These are phyloP conservation scores for Etheostoma spectabile DNA, from an alignment of 2,113 vertebrate genomes.

Conservation along the genomic window DNA sequence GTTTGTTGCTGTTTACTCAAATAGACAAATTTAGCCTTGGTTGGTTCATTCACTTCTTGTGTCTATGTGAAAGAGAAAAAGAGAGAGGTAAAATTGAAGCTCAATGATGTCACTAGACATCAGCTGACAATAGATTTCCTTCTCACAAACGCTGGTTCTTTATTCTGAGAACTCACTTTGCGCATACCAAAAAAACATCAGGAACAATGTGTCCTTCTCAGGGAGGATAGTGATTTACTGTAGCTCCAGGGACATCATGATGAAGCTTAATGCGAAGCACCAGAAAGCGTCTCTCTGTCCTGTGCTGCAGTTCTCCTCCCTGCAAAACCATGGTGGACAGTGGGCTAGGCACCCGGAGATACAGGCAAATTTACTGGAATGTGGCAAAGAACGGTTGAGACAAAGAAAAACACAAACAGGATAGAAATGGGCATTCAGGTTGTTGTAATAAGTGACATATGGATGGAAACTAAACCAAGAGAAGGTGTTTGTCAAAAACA, in stretches of 20 bases:
- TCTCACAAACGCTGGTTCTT: not conserved
- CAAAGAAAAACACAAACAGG: not conserved
- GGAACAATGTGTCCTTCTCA: constrained; percentile 44
- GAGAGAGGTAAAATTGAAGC: constrained; percentile 27
- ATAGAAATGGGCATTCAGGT: not conserved
- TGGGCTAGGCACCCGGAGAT: constrained; percentile 11
- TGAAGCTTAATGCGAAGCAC: constrained; percentile 49
- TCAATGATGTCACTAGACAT: constrained; percentile 31
- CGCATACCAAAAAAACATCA: not conserved
- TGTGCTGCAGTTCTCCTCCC: constrained; percentile 21
- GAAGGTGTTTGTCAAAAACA: not conserved
- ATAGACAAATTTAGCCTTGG: constrained; percentile 45
- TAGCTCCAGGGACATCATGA: constrained; percentile 15
- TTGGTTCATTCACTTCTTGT: constrained; percentile 34
- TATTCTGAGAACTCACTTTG: constrained; percentile 22
- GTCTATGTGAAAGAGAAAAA: constrained; percentile 24
- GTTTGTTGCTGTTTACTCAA: constrained; percentile 64
- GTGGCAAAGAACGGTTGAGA: constrained; percentile 7
- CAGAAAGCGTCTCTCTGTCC: constrained; percentile 43
- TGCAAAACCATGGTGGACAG: not conserved
- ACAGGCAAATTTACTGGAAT: not conserved
- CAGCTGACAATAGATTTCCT: constrained; percentile 22
- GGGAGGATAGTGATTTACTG: constrained; percentile 44
- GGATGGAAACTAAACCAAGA: not conserved
- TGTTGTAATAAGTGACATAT: not conserved